Evolutionary conservation across 2,888 invertebrate genomes (phyloP).

Genomic region (Apotomis capreana): DNA sequence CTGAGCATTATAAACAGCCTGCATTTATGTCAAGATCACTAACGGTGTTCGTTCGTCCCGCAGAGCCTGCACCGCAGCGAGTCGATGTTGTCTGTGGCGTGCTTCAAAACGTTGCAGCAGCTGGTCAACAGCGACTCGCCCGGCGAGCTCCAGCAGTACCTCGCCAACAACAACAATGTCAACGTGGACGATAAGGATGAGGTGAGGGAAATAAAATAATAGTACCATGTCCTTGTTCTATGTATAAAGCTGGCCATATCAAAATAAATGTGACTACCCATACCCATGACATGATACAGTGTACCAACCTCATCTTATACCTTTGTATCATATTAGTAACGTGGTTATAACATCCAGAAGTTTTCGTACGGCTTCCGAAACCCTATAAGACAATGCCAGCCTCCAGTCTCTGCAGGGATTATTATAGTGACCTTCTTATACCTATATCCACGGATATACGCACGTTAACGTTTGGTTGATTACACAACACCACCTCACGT

Average conservation of each 20-base stretch:
- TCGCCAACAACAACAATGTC: conserved; percentile 91
- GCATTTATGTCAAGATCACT: background rate
- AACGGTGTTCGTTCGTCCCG: conserved; percentile 48
- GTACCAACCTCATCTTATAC: too few relatives aligned
- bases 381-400: background rate
- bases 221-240: too few relatives aligned
- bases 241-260: too few relatives aligned
- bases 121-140: conserved; percentile 92
- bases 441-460: background rate
- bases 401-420: too few relatives aligned
- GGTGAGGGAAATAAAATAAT: conserved; percentile 73
- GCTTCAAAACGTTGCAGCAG: conserved; percentile 91
- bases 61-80: conserved; percentile 95
- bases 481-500: conserved; percentile 18
- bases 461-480: background rate
- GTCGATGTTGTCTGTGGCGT: conserved; percentile 94
- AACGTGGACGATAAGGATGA: conserved; percentile 95
- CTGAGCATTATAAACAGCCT: background rate
- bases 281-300: too few relatives aligned
- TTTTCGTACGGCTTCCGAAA: background rate
- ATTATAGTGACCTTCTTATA: background rate
- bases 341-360: too few relatives aligned
- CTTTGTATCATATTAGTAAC: too few relatives aligned
- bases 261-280: too few relatives aligned
- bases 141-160: conserved; percentile 90